phyloP scores from a whole-genome alignment of 2,888 invertebrate genomes.

The Drosophila rubida region DNA sequence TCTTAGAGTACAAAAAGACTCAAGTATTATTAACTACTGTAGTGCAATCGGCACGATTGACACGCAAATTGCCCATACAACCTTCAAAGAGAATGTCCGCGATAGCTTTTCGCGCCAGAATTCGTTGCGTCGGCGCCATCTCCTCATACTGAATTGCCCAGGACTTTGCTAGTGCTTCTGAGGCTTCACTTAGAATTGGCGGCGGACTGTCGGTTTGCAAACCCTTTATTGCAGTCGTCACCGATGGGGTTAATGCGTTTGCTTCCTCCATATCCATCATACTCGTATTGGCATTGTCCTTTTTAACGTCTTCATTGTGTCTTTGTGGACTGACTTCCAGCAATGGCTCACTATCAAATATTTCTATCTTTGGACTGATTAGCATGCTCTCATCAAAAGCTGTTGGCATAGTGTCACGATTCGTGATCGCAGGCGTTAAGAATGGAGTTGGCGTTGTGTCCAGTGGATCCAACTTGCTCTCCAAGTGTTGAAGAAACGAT shows the following conservation, averaged over 20 bases:
- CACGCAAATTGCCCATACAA: constrained; percentile 79
- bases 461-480: constrained; percentile 37
- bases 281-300: constrained; percentile 25
- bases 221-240: constrained; percentile 17
- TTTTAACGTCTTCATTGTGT: constrained; percentile 14
- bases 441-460: constrained; percentile 21
- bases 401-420: constrained; percentile 2
- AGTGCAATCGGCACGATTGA: constrained; percentile 59
- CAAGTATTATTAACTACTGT: constrained; percentile 44
- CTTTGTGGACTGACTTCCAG: constrained; percentile 14
- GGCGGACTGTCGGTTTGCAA: constrained; percentile 12
- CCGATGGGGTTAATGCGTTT: constrained; percentile 15
- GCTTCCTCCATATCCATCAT: constrained; percentile 32
- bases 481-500: not conserved
- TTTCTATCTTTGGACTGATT: constrained; percentile 68
- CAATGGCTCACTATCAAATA: constrained; percentile 48
- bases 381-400: constrained; percentile 47
- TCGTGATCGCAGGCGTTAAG: not conserved
- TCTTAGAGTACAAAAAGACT: not conserved
- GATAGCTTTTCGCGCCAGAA: constrained; percentile 80
- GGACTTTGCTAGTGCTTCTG: constrained; percentile 78
- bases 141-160: constrained; percentile 83
- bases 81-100: constrained; percentile 81
- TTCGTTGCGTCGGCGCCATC: constrained; percentile 72
- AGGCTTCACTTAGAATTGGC: constrained; percentile 60